Evolutionary conservation across 2,888 invertebrate genomes (phyloP).

Genomic region (Cataglyphis cursor): DNA sequence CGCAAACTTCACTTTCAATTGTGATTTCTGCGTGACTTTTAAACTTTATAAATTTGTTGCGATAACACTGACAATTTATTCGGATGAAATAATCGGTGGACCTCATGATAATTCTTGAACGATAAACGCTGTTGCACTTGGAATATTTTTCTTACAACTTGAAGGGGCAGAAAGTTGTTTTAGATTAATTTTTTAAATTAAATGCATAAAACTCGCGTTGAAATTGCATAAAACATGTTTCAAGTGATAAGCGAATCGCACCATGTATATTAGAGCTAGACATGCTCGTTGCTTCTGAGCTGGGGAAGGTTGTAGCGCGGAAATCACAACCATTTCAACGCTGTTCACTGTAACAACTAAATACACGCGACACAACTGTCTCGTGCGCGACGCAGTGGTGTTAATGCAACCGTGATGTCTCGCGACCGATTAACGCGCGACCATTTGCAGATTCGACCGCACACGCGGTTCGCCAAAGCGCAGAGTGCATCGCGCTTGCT

Average conservation of each 20-base stretch:
- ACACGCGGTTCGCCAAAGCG: neutral
- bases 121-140: neutral
- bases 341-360: neutral
- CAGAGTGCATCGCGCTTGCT: neutral
- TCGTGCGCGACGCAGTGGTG: slow-evolving; percentile 6
- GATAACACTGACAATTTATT: neutral
- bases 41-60: neutral
- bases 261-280: neutral
- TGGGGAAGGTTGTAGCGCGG: neutral
- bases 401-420: slow-evolving; percentile 54
- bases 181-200: neutral
- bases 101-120: neutral
- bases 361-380: slow-evolving; percentile 13
- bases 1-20: neutral
- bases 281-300: slow-evolving; percentile 7
- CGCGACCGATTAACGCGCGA: slow-evolving; percentile 60
- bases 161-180: neutral
- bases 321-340: neutral
- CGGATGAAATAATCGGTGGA: neutral
- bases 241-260: neutral
- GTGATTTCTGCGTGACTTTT: neutral
- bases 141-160: neutral
- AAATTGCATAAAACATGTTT: neutral
- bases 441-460: slow-evolving; percentile 52
- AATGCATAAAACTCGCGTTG: neutral